Base-by-base conservation (phyloP, 2,797 vertebrate genomes). In the Apogon hyalosoma region DNA sequence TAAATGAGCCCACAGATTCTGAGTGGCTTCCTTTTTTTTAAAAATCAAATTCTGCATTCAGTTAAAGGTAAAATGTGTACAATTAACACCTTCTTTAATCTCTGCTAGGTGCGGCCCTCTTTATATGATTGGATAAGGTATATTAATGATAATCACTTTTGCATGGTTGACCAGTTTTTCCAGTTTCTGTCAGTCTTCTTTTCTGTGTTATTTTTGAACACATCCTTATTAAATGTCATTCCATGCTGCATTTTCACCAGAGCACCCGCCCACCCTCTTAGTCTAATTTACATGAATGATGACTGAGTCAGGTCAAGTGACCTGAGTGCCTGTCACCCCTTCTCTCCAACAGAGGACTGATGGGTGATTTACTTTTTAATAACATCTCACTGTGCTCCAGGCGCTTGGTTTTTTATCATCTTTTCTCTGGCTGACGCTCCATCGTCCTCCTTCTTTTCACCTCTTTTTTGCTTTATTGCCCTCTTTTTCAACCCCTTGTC, bases 251-350 rank as follows among this genome's bases (percentile, higher is more conserved):
- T 28, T 41, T 49, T 21, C 2, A 14, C 4, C 12, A 6, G 16
- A 73, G 47, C 55, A 50, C 40, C 18, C 18, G 39, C 24, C 18
- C 50, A 7, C 18, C n/a, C 33, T 21, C 14, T 36, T 0, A 8
- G 49, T 41, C n/a, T 38, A 7, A 63, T 77, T 59, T 70, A 12
- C 52, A 77, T 68, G 59, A 71, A 59, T 43, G 53, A 68, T 65
- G 70, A 33, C 50, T n/a, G 52, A 54, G 33, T 39, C n/a, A n/a
- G 64, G 61, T 77, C 58, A 31, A 21, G 57, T 53, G 62, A 73
- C 69, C 51, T 18, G 33, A 64, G 39, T 38, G n/a, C 16, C 49
- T 48, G 45, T 75, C 63, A 46, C 45, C 63, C 55, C 2, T 0
- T 38, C 45, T 56, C 50, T 63, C 52, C 28, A 15, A 28, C 8